Conservation (phyloP, 2,797 vertebrate species). For the Loris lydekkerianus region DNA sequence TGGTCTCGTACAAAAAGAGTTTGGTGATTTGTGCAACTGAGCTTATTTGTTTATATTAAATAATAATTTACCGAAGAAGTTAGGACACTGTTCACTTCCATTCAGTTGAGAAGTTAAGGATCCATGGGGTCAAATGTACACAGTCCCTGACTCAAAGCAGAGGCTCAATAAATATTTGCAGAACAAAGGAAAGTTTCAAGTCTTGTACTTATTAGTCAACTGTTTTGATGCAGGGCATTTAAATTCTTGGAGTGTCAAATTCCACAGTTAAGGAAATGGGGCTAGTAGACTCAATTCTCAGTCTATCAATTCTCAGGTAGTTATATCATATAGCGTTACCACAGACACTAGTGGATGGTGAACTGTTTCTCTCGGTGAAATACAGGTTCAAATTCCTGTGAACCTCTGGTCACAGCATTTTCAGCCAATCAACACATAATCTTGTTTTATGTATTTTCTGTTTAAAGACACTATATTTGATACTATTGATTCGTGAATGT, state of each 20-base stretch:
- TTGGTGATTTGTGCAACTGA: conserved; percentile 58
- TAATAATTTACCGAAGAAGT: conserved; percentile 43
- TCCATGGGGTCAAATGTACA: conserved; percentile 3
- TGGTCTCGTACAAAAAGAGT: conserved; percentile 82
- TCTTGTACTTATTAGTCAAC: neutral
- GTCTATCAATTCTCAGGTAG: neutral
- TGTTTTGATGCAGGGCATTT: neutral
- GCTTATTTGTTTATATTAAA: conserved; percentile 62
- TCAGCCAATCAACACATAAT: neutral
- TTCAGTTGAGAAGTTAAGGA: conserved; percentile 63
- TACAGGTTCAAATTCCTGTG: neutral
- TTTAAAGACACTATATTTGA: neutral
- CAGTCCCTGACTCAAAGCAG: neutral
- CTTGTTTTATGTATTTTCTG: neutral
- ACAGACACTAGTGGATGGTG: neutral
- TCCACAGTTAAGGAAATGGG: neutral
- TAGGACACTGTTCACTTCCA: conserved; percentile 47
- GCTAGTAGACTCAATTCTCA: neutral
- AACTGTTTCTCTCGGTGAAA: neutral
- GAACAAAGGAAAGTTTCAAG: neutral
- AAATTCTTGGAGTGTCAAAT: neutral
- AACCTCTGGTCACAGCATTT: neutral
- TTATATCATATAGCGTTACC: neutral
- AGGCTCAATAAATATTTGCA: conserved; percentile 37
- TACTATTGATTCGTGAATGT: neutral